Conservation (phyloP, 2,888 invertebrate genomes). For the Tenthredo amoena region DNA sequence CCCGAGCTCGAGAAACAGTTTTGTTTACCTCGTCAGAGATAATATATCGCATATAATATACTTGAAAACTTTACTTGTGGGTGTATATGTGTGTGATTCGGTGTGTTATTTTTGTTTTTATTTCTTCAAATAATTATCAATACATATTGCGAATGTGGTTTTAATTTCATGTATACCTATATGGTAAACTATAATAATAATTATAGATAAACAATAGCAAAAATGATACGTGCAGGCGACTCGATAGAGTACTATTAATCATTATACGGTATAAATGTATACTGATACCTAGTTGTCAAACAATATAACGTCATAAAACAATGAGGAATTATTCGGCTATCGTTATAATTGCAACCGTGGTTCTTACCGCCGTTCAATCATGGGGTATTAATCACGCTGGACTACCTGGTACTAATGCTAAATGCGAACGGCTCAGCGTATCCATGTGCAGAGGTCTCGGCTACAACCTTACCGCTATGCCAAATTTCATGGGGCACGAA, state of each 20-base stretch:
- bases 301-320: background rate
- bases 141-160: background rate
- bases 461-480: conserved; percentile 93
- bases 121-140: background rate
- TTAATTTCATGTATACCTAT: background rate
- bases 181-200: background rate
- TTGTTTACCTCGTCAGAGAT: conserved; percentile 15
- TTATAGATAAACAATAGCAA: background rate
- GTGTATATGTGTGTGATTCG: background rate
- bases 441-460: conserved; percentile 90
- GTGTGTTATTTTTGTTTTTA: background rate
- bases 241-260: background rate
- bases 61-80: background rate
- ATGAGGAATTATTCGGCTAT: conserved; percentile 71
- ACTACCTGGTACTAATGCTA: conserved; percentile 76
- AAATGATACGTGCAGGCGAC: background rate
- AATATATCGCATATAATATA: background rate
- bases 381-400: conserved; percentile 78
- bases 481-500: conserved; percentile 90
- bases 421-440: conserved; percentile 90
- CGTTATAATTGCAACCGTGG: conserved; percentile 61
- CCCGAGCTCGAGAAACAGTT: background rate
- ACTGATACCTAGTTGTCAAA: background rate
- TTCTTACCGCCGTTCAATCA: conserved; percentile 59
- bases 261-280: background rate